Evolutionary conservation across 1,140 invertebrate genomes (phyloP).

Genomic region (Drosophila kohkoa): DNA sequence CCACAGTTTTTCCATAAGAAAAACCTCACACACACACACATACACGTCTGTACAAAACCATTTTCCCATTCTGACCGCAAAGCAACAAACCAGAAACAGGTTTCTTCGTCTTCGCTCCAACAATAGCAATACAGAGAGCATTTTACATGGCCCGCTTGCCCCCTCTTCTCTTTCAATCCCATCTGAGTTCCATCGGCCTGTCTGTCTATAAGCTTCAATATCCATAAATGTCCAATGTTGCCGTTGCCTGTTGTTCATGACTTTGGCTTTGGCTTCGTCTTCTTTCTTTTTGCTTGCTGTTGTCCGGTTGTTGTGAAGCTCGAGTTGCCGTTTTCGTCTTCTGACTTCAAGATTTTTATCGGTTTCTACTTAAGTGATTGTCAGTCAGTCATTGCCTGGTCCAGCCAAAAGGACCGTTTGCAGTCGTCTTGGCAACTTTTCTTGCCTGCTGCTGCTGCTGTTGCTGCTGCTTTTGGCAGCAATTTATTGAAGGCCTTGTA

Average conservation of each 20-base stretch:
- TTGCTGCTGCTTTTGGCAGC: slow-evolving; percentile 49
- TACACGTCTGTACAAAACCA: slow-evolving; percentile 14
- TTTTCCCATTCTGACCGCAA: slow-evolving; percentile 30
- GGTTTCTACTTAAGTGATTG: slow-evolving; percentile 83
- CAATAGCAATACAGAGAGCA: slow-evolving; percentile 34
- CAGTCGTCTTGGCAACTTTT: neutral
- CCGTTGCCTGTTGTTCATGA: slow-evolving; percentile 66
- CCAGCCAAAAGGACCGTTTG: slow-evolving; percentile 25
- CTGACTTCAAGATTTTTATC: slow-evolving; percentile 76
- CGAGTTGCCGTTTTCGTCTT: slow-evolving; percentile 45
- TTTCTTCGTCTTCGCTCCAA: slow-evolving; percentile 51
- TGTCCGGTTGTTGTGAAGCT: slow-evolving; percentile 32
- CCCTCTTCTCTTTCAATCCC: neutral
- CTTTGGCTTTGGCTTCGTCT: slow-evolving; percentile 57
- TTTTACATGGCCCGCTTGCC: slow-evolving; percentile 10
- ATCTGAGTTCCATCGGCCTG: slow-evolving; percentile 30
- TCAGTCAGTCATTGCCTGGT: slow-evolving; percentile 75
- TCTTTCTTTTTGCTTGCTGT: slow-evolving; percentile 9
- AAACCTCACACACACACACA: slow-evolving; percentile 20
- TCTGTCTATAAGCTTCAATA: slow-evolving; percentile 81
- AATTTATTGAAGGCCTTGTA: slow-evolving; percentile 67
- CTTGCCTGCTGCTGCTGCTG: slow-evolving; percentile 22
- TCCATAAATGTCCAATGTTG: slow-evolving; percentile 79
- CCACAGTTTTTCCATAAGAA: slow-evolving; percentile 62
- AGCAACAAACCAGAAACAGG: slow-evolving; percentile 50